Conservation (phyloP, 2,888 invertebrate species). For the Aphodius granarius region DNA sequence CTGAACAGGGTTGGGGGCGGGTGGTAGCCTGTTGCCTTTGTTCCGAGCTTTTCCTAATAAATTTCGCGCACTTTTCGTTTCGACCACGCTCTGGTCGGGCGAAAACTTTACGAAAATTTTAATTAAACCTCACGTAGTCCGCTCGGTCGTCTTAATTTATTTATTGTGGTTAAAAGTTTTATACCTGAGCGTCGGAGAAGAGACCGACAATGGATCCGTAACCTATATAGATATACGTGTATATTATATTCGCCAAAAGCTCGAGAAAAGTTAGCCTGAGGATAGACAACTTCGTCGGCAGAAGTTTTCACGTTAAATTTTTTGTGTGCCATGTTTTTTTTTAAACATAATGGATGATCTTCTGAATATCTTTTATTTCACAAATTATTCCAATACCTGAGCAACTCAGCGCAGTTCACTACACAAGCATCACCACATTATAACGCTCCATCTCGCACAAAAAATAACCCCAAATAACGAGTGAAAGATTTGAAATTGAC, state of each 20-base stretch:
- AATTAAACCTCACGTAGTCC: not conserved
- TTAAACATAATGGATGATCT: not conserved
- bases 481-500: not conserved
- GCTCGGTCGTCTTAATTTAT: not conserved
- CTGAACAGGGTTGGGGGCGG: not conserved
- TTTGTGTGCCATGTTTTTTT: not conserved
- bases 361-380: too few species aligned
- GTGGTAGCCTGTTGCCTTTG: not conserved
- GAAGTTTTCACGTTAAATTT: not conserved
- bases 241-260: not conserved
- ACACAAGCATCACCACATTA: not conserved
- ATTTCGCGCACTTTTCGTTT: not conserved
- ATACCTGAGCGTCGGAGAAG: not conserved
- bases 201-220: not conserved
- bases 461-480: not conserved
- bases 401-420: too few species aligned
- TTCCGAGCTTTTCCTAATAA: not conserved
- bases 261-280: not conserved
- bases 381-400: too few species aligned
- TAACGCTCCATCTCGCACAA: not conserved
- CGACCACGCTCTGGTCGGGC: not conserved
- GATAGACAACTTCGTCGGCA: not conserved
- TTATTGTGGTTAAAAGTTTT: not conserved
- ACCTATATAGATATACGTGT: not conserved
- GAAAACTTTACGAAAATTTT: not conserved